phyloP scores from a whole-genome alignment of 2,797 vertebrate species.

The Tympanoctomys barrerae region DNA sequence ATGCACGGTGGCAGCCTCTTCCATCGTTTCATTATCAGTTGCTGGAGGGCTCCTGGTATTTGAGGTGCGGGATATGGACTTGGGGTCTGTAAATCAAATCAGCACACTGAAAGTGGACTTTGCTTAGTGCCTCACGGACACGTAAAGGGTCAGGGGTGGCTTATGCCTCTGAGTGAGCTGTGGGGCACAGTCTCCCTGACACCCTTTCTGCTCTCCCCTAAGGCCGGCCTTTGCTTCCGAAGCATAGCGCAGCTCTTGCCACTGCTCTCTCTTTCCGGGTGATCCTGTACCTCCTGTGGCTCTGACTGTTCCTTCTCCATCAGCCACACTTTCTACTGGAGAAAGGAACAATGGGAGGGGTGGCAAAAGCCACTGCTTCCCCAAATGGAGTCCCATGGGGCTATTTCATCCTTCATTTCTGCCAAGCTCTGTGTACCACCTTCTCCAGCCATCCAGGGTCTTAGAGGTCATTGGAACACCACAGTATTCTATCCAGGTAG shows the following conservation, averaged over 20 bases:
- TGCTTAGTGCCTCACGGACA: not conserved
- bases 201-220: not conserved
- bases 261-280: not conserved
- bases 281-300: not conserved
- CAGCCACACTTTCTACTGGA: not conserved
- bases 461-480: not conserved
- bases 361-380: not conserved
- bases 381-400: not conserved
- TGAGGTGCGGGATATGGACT: not conserved
- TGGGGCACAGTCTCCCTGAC: not conserved
- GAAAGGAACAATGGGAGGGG: not conserved
- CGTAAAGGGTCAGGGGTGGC: not conserved
- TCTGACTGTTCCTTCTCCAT: not conserved
- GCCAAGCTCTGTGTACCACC: not conserved
- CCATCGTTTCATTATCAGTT: too few relatives aligned
- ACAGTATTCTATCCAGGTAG: not conserved
- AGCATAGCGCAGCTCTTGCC: not conserved
- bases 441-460: not conserved
- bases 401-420: conserved; percentile 50
- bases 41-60: too few relatives aligned
- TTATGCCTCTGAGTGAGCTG: not conserved
- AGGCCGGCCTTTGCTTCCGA: conserved; percentile 11
- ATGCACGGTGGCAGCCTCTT: too few relatives aligned
- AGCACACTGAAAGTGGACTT: not conserved
- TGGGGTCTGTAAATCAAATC: not conserved